Percentiles rank a stretch among this genome's conserved stretches.
phyloP scores from a whole-genome alignment of 2,797 vertebrate species.

The Forpus xanthops region DNA sequence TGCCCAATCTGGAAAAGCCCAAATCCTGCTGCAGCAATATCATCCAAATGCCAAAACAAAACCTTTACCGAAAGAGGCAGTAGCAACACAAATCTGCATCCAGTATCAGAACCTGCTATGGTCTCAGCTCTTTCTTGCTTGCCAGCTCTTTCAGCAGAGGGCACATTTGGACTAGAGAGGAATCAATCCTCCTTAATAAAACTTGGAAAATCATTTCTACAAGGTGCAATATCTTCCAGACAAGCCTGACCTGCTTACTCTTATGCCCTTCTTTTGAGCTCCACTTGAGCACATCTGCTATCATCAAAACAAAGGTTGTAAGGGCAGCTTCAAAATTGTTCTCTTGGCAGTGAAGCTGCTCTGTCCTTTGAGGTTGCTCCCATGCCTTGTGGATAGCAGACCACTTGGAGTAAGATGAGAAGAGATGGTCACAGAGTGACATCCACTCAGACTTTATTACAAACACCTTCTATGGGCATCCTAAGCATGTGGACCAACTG shows the following conservation, averaged over 20 bases:
- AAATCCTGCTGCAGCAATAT: neutral
- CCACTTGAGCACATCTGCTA: neutral
- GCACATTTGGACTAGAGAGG: neutral
- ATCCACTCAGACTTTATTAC: neutral
- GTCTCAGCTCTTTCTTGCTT: neutral
- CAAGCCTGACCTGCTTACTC: neutral
- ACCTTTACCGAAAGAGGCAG: neutral
- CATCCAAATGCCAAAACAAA: neutral
- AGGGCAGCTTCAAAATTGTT: neutral
- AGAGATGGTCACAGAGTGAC: neutral
- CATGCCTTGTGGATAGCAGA: neutral
- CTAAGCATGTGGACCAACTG: neutral
- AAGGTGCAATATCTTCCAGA: neutral
- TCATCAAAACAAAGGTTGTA: neutral
- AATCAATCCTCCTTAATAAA: neutral
- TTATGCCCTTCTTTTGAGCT: neutral
- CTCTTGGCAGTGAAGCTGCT: neutral
- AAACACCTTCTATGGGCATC: neutral
- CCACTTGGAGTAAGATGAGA: neutral
- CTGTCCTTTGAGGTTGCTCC: neutral
- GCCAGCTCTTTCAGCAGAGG: neutral
- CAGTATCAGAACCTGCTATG: neutral
- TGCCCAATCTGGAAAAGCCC: neutral
- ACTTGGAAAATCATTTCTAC: neutral
- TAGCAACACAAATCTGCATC: neutral